Percentiles rank a stretch among this genome's conserved stretches.
Evolutionary conservation across 2,113 vertebrate species (phyloP).

Genomic region (Microtus montanus): DNA sequence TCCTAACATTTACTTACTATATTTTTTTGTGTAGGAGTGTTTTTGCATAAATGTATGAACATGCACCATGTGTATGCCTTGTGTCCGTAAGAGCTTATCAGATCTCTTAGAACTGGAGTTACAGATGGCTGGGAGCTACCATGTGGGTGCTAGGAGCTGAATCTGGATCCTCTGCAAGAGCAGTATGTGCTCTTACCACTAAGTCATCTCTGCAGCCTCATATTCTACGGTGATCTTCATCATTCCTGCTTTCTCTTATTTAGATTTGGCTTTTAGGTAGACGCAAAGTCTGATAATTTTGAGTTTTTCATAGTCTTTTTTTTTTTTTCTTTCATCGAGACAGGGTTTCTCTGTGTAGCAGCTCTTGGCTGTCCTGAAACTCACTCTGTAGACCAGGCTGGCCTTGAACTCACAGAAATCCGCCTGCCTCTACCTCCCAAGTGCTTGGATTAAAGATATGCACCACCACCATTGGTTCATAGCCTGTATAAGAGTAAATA

Average conservation of each 20-base stretch:
- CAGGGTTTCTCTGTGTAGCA: background rate
- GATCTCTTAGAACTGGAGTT: background rate
- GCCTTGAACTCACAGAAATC: background rate
- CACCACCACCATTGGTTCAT: background rate
- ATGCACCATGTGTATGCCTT: background rate
- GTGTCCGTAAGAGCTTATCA: background rate
- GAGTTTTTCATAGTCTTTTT: background rate
- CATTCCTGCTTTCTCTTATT: conserved; percentile 18
- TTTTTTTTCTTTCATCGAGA: background rate
- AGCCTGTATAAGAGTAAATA: background rate
- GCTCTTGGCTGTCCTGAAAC: background rate
- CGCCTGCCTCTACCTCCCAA: background rate
- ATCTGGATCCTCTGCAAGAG: background rate
- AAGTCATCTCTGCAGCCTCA: background rate
- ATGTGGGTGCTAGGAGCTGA: background rate
- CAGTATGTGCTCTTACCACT: background rate
- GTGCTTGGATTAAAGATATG: background rate
- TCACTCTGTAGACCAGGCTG: background rate
- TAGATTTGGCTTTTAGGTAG: background rate
- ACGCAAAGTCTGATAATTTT: background rate
- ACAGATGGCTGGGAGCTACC: background rate
- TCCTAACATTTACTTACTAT: background rate
- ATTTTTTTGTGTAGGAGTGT: background rate
- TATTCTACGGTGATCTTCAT: background rate
- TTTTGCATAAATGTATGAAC: background rate